Evolutionary conservation across 1,140 invertebrate genomes (phyloP).

Genomic region (Ctenoplectra terminalis): DNA sequence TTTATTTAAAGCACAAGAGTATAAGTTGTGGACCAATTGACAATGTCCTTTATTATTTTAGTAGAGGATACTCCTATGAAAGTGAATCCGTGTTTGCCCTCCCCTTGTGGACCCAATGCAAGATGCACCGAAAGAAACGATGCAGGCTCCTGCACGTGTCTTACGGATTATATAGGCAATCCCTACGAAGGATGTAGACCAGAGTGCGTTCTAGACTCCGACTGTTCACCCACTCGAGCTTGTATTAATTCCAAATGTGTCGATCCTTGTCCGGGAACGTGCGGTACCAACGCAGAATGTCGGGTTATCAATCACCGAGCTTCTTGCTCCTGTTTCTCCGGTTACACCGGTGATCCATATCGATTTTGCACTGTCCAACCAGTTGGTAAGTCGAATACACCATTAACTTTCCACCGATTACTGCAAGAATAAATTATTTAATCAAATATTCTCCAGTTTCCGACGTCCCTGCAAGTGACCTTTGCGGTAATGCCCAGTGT

Average conservation of each 20-base stretch:
- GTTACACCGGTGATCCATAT: slow-evolving; percentile 85
- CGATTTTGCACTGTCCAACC: slow-evolving; percentile 25
- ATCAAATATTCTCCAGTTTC: slow-evolving; percentile 18
- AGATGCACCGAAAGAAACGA: slow-evolving; percentile 80
- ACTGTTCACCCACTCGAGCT: slow-evolving; percentile 75
- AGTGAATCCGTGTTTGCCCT: slow-evolving; percentile 84
- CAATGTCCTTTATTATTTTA: background rate
- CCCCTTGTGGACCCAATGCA: slow-evolving; percentile 84
- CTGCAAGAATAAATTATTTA: background rate
- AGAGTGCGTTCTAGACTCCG: slow-evolving; percentile 82
- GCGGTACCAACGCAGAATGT: slow-evolving; percentile 79
- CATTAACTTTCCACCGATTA: background rate
- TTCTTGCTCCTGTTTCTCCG: slow-evolving; percentile 84
- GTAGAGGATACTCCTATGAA: slow-evolving; percentile 12
- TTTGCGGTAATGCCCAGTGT: slow-evolving; percentile 87
- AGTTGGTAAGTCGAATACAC: slow-evolving; percentile 5
- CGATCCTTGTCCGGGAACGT: slow-evolving; percentile 79
- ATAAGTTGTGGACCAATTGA: background rate
- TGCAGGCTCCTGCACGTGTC: slow-evolving; percentile 77
- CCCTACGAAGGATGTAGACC: slow-evolving; percentile 84
- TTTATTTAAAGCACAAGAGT: no score
- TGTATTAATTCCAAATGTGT: slow-evolving; percentile 80
- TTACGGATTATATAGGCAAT: slow-evolving; percentile 85
- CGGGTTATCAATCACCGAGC: slow-evolving; percentile 80
- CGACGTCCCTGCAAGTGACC: slow-evolving; percentile 79